Conservation (phyloP, 2,888 invertebrate species). For the Cerastis rubricosa region DNA sequence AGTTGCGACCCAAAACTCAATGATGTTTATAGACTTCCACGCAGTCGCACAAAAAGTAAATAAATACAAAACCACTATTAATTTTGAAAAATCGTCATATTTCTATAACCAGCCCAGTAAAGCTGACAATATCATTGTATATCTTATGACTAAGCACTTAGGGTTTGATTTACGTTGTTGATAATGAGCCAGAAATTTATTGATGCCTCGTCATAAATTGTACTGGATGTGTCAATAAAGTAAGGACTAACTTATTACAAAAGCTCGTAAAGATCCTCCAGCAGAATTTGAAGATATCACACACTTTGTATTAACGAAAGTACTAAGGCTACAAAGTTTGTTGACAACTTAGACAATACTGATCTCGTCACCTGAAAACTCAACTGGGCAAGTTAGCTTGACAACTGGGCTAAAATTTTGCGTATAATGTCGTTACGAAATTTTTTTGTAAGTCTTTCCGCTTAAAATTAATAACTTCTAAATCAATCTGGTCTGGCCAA, state of each 20-base stretch:
- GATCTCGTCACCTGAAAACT: not conserved
- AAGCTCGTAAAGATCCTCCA: constrained; percentile 18
- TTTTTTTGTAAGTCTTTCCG: not conserved
- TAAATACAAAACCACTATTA: constrained; percentile 8
- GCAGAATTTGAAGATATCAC: constrained; percentile 13
- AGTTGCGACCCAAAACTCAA: not conserved
- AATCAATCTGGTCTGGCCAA: too few relatives aligned
- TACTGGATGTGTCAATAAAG: constrained; percentile 47
- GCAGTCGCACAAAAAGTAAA: not conserved
- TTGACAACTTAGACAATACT: not conserved
- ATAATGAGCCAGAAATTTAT: constrained; percentile 43
- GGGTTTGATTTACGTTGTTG: constrained; percentile 55
- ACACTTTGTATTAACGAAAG: constrained; percentile 11
- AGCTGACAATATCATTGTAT: constrained; percentile 33
- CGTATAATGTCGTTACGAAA: not conserved
- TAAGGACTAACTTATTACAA: constrained; percentile 3
- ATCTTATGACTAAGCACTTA: constrained; percentile 47
- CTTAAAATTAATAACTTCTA: not conserved
- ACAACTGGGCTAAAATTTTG: not conserved
- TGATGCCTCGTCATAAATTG: constrained; percentile 13
- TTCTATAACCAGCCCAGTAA: constrained; percentile 22
- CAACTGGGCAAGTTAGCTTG: not conserved
- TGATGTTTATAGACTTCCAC: not conserved
- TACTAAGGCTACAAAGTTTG: constrained; percentile 17
- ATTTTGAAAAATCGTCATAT: constrained; percentile 27